phyloP scores from a whole-genome alignment of 2,797 vertebrate genomes.

The Bucorvus abyssinicus region DNA sequence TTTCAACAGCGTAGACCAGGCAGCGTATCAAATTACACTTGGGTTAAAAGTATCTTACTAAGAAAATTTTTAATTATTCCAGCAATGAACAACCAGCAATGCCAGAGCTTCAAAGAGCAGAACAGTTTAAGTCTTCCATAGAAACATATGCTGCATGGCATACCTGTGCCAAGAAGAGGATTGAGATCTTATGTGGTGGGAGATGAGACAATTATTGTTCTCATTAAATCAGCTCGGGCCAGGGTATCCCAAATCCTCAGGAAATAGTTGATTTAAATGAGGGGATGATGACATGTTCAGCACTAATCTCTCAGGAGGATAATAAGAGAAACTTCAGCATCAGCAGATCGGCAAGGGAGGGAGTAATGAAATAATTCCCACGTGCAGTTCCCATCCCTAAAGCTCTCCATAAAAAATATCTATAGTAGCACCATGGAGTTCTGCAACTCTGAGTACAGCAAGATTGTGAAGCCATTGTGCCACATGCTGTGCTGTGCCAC shows the following conservation, averaged over 20 bases:
- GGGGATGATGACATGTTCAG: not conserved
- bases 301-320: not conserved
- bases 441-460: not conserved
- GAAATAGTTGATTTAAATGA: not conserved
- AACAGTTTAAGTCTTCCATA: not conserved
- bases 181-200: not conserved
- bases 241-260: not conserved
- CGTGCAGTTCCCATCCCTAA: not conserved
- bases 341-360: not conserved
- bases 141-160: not conserved
- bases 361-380: not conserved
- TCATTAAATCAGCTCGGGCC: not conserved
- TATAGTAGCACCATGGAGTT: not conserved
- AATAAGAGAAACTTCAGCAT: not conserved
- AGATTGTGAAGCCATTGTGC: not conserved
- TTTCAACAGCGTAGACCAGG: not conserved
- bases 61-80: not conserved
- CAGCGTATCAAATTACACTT: not conserved
- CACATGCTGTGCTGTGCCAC: not conserved
- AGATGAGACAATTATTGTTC: not conserved
- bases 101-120: not conserved
- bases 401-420: not conserved
- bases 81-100: not conserved
- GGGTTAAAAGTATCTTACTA: not conserved
- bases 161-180: constrained; percentile 2